phyloP scores from a whole-genome alignment of 2,888 invertebrate species.

The Acrobasis suavella region DNA sequence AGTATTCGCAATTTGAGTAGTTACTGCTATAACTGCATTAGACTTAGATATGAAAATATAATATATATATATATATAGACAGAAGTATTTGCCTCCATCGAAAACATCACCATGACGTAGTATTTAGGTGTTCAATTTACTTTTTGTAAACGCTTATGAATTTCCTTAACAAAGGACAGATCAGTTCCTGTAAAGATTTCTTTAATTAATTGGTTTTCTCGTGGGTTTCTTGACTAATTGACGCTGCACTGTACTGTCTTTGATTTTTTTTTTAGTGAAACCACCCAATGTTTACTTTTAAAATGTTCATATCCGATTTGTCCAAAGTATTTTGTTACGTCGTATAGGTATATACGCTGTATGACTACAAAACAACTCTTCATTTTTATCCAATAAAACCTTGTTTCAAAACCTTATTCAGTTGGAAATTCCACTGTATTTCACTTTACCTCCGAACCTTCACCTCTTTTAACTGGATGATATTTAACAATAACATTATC shows the following conservation, averaged over 20 bases:
- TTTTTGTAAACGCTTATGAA: constrained; percentile 38
- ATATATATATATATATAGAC: too few species aligned
- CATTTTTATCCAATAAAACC: neutral
- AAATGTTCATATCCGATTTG: neutral
- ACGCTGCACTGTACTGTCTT: neutral
- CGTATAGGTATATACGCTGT: neutral
- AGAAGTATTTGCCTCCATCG: neutral
- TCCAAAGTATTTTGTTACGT: neutral
- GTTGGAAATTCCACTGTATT: neutral
- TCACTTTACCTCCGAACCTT: constrained; percentile 29
- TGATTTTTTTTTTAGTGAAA: neutral
- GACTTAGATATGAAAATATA: too few species aligned
- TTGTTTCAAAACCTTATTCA: neutral
- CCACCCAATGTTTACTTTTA: neutral
- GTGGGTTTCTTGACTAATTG: neutral
- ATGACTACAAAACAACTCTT: constrained; percentile 3
- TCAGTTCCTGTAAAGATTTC: constrained; percentile 46
- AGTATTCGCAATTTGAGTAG: too few species aligned
- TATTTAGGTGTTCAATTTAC: constrained; percentile 35
- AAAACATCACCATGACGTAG: constrained; percentile 36
- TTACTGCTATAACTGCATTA: too few species aligned
- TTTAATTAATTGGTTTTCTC: neutral
- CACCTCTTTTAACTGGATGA: constrained; percentile 32
- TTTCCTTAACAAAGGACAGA: constrained; percentile 58
- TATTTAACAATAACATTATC: constrained; percentile 30